Conservation (phyloP, 2,113 vertebrate species). For the Mixornis gularis region DNA sequence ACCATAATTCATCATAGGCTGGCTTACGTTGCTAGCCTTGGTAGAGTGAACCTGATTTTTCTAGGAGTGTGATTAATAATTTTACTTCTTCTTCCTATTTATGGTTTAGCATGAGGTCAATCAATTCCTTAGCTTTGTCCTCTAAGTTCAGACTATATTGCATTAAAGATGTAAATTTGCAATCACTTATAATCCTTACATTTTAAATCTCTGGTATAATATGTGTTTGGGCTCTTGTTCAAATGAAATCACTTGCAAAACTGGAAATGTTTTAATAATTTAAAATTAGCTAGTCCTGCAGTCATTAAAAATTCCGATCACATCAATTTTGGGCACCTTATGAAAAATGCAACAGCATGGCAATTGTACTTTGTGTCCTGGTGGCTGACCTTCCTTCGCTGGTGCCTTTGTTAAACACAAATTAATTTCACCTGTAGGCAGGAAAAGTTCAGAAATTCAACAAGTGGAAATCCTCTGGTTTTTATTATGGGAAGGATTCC, state of each 20-base stretch:
- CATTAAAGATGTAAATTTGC: background rate
- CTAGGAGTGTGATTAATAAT: background rate
- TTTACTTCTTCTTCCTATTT: background rate
- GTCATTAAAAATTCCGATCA: constrained; percentile 14
- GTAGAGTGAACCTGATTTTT: background rate
- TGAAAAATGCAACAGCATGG: background rate
- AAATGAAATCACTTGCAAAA: background rate
- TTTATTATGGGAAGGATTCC: background rate
- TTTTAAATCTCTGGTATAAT: background rate
- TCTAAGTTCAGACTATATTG: background rate
- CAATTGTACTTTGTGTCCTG: background rate
- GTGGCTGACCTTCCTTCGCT: background rate
- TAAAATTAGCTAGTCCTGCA: background rate
- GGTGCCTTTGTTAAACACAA: background rate
- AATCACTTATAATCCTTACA: background rate
- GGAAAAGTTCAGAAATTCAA: background rate
- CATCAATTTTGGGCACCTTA: background rate
- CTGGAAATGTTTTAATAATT: background rate
- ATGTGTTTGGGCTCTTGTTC: background rate
- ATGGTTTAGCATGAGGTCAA: background rate
- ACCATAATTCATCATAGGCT: background rate
- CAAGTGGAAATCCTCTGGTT: background rate
- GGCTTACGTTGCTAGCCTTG: background rate
- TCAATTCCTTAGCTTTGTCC: background rate
- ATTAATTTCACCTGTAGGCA: background rate